Conservation (phyloP, 2,113 vertebrate genomes). For the Megaceryle torquata region DNA sequence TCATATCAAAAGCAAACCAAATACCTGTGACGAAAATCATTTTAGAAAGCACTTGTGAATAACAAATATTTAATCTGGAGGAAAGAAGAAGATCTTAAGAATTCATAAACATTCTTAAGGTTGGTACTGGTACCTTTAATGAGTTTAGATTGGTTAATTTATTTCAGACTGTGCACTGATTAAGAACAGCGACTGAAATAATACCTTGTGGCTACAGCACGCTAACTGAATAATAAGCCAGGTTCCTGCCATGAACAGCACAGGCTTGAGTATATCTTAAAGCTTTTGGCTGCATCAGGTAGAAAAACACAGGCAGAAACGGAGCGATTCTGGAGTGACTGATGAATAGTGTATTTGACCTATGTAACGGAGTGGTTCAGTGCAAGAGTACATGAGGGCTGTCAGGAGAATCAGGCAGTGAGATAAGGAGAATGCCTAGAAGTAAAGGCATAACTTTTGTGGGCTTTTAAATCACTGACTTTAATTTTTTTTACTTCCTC, state of each 20-base stretch:
- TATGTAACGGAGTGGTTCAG: background rate
- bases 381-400: background rate
- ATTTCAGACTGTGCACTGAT: slow-evolving; percentile 22
- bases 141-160: slow-evolving; percentile 1
- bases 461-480: background rate
- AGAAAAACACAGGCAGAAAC: background rate
- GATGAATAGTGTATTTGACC: background rate
- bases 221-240: background rate
- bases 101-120: background rate
- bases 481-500: background rate
- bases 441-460: background rate
- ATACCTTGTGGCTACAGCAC: background rate
- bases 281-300: background rate
- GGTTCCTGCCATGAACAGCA: background rate
- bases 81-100: background rate
- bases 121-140: background rate
- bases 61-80: slow-evolving; percentile 3
- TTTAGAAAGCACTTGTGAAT: slow-evolving; percentile 1
- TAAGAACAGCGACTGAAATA: background rate
- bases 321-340: background rate
- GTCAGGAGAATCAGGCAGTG: background rate
- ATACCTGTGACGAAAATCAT: background rate
- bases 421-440: background rate
- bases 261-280: background rate
- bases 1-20: background rate